A percentile compares a stretch with the other conserved stretches of the same genome.
These are phyloP conservation scores for Osmerus mordax DNA, from an alignment of 2,113 vertebrate species.

Conservation along the genomic window DNA sequence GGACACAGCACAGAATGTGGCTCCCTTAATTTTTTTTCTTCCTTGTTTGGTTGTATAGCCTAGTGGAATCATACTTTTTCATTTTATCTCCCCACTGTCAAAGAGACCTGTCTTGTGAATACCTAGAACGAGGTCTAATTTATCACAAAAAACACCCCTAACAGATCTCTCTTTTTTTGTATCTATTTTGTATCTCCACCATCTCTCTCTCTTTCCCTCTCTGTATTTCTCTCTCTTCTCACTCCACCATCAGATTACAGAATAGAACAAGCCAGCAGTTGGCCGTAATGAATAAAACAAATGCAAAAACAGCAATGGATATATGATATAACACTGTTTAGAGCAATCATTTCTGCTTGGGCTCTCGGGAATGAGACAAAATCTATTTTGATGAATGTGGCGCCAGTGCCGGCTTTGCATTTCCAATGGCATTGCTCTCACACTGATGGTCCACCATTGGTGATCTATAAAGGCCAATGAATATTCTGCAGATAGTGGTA, in stretches of 20 bases:
- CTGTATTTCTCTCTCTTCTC: too few species aligned
- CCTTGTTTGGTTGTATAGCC: too few species aligned
- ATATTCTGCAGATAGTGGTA: constrained; percentile 49
- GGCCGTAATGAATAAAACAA: constrained; percentile 20
- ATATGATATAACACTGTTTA: constrained; percentile 57
- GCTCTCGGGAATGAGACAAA: constrained; percentile 41
- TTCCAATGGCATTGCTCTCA: constrained; percentile 49
- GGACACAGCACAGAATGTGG: not conserved
- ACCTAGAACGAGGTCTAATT: not conserved
- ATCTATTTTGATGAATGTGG: constrained; percentile 60
- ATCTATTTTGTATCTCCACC: not conserved
- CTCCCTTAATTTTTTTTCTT: too few species aligned
- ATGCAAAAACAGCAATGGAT: constrained; percentile 32
- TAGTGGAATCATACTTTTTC: not conserved
- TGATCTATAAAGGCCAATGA: constrained; percentile 56
- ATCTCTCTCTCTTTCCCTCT: not conserved
- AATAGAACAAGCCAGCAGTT: constrained; percentile 20
- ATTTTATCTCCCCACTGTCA: not conserved
- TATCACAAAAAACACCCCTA: not conserved
- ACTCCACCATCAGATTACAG: not conserved
- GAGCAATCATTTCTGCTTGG: constrained; percentile 53
- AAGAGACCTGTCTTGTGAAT: not conserved
- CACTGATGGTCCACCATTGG: constrained; percentile 28
- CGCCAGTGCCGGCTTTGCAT: constrained; percentile 51
- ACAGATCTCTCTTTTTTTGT: not conserved